Evolutionary conservation across 2,113 vertebrate genomes (phyloP).

Genomic region (Leucosticte australis): DNA sequence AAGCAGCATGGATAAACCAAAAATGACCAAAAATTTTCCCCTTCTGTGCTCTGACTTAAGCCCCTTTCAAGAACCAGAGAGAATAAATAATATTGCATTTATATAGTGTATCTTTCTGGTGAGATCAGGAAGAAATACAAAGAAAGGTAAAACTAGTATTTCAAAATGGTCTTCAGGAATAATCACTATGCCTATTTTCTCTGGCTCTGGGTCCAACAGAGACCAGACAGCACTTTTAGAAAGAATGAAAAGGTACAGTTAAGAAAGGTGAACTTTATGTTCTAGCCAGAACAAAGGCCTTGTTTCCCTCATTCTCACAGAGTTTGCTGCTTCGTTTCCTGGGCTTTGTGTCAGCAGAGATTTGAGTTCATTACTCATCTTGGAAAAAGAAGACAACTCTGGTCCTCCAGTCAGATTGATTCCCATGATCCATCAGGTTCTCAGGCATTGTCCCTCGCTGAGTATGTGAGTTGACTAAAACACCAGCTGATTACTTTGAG

Average conservation of each 20-base stretch:
- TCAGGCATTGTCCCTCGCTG: neutral
- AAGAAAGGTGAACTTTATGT: neutral
- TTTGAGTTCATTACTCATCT: neutral
- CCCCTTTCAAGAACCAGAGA: neutral
- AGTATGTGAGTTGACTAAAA: neutral
- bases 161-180: neutral
- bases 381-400: neutral
- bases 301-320: neutral
- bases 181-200: neutral
- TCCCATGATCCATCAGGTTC: neutral
- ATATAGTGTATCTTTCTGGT: neutral
- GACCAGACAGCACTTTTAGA: neutral
- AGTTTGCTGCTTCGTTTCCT: neutral
- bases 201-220: neutral
- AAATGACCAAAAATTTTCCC: neutral
- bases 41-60: neutral
- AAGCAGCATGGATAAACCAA: conserved; percentile 22
- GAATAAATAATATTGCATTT: neutral
- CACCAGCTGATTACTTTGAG: neutral
- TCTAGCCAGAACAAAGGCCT: neutral
- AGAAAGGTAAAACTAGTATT: neutral
- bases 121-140: neutral
- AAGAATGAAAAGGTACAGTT: neutral
- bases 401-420: neutral
- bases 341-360: neutral